phyloP scores from a whole-genome alignment of 2,888 invertebrate species.

The Bedellia somnulentella region DNA sequence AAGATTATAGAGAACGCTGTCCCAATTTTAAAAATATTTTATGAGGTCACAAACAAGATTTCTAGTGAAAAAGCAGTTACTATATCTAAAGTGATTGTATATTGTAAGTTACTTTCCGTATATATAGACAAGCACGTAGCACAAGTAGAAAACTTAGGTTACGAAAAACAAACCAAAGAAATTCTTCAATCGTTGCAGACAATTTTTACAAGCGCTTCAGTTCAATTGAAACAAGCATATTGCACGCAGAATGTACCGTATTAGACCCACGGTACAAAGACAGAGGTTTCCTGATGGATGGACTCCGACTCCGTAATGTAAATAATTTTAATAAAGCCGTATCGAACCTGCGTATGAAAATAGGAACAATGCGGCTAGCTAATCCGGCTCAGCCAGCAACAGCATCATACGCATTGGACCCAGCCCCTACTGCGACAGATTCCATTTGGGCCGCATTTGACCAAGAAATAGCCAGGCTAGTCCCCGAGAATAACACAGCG shows the following conservation, averaged over 20 bases:
- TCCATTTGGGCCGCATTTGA: not conserved
- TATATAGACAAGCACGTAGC: not conserved
- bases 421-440: not conserved
- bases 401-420: not conserved
- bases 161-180: not conserved
- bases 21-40: conserved; percentile 10
- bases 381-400: not conserved
- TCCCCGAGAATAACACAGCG: not conserved
- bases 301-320: not conserved
- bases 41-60: conserved; percentile 11
- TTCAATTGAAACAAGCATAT: not conserved
- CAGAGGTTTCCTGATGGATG: too few species aligned
- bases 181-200: not conserved
- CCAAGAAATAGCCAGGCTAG: not conserved
- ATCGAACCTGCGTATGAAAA: not conserved
- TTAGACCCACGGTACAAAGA: not conserved
- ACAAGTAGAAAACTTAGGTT: not conserved
- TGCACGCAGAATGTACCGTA: not conserved
- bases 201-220: not conserved
- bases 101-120: not conserved
- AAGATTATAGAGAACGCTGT: conserved; percentile 5
- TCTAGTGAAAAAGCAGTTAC: not conserved
- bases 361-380: conserved; percentile 1
- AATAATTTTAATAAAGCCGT: not conserved
- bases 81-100: not conserved